A percentile compares a stretch with the other conserved stretches of the same genome.
These are phyloP conservation scores for Cyaniris semiargus DNA, from an alignment of 2,888 invertebrate species.

Conservation along the genomic window DNA sequence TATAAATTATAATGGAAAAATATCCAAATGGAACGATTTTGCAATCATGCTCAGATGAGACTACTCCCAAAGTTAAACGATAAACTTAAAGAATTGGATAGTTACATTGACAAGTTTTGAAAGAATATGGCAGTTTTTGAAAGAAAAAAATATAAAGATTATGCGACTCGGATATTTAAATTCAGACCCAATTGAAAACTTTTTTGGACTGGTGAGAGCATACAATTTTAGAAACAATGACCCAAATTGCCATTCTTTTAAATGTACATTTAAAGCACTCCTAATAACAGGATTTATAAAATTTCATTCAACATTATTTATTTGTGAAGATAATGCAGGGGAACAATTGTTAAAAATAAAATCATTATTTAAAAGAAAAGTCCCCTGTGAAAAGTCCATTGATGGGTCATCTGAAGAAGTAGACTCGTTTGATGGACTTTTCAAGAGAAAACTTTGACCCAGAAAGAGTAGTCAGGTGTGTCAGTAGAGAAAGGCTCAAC, in stretches of 20 bases:
- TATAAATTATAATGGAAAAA: background rate
- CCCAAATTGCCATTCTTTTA: constrained; percentile 43
- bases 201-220: constrained; percentile 45
- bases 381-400: no score
- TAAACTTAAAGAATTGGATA: constrained; percentile 30
- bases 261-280: constrained; percentile 42
- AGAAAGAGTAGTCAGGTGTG: no score
- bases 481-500: background rate
- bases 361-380: background rate
- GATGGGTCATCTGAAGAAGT: no score
- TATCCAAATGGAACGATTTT: constrained; percentile 34
- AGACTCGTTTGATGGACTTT: no score
- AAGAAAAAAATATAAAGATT: constrained; percentile 32
- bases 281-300: constrained; percentile 39
- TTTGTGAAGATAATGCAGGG: constrained; percentile 1
- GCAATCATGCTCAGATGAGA: constrained; percentile 34
- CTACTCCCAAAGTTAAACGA: constrained; percentile 36
- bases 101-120: constrained; percentile 9
- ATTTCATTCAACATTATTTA: background rate
- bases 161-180: constrained; percentile 36
- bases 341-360: background rate
- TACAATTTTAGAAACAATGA: constrained; percentile 46
- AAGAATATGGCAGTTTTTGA: constrained; percentile 13
- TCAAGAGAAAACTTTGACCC: no score
- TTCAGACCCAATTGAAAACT: constrained; percentile 39